Base-by-base conservation (phyloP, 2,888 invertebrate species). In the Caenorhabditis auriculariae region DNA sequence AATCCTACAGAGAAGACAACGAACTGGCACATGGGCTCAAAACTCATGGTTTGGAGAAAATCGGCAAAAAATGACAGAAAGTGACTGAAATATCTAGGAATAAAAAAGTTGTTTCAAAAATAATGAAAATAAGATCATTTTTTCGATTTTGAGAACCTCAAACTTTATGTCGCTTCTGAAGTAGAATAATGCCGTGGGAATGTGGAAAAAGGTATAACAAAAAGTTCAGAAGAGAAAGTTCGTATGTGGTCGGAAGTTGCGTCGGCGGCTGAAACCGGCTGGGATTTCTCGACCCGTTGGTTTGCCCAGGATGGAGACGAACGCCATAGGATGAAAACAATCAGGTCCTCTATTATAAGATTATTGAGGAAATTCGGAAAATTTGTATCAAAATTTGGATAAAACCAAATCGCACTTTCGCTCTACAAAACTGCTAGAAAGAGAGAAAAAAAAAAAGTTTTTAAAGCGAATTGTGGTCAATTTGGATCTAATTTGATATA, bases 281-380 rank as follows among this genome's bases (percentile, higher is more conserved):
- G 93, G 93, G 94, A 95, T 82, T 94, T 93, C 83, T 91, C 75
- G 42, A 80, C 79, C 2, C 86, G 94, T 47, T 95, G 94, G 94
- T 91, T 90, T 81, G 88, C 88, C n/a, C 75, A 80, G 32, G 50
- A 72, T 24, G 81, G 81, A 21, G 69, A 72, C 24, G 49, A 52
- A 28, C 58, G 60, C 48, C 76, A 77, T 53, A 44, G 72, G 27
- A 66, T 77, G 69, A 62, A 86, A 3, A 85, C 87, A 60, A 87
- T 89, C 23, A 86, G 87, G 63, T 88, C n/a, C n/a, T n/a, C n/a
- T n/a, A n/a, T n/a, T n/a, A n/a, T n/a, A n/a, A n/a, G n/a, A n/a
- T n/a, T n/a, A n/a, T n/a, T n/a, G n/a, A n/a, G n/a, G n/a, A n/a
- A n/a, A n/a, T n/a, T n/a, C n/a, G n/a, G n/a, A n/a, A n/a, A n/a